Base-by-base conservation (phyloP, 2,888 invertebrate genomes). In the Acanthopleura granulata region DNA sequence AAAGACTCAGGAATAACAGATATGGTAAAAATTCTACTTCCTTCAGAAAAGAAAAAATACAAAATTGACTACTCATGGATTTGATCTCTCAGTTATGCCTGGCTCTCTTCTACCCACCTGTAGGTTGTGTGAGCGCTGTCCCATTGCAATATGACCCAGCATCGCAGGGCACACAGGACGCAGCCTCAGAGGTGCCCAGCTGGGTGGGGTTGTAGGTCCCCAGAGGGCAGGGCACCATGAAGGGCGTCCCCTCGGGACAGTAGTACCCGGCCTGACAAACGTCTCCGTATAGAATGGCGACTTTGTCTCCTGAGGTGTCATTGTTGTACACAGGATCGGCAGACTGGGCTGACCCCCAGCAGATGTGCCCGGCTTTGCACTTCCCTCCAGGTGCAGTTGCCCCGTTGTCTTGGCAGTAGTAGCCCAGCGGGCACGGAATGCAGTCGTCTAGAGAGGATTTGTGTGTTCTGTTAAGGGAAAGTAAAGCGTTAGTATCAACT, bases 311-410 rank as follows among this genome's bases (percentile, higher is more conserved):
- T 6, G 81, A 77, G 0, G 86, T 78, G 76, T 89, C 88, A 40
- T 86, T 82, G 78, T 89, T 89, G 80, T 82, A 89, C 1, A 89
- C 87, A 0, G 89, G 89, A 77, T 88, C 88, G 14, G 81, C 79
- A 30, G 81, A 81, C 3, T 85, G 76, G 16, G 88, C 89, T 11
- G 78, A 79, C 0, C 81, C 81, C 62, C 82, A 89, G 77, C 89
- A 89, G 72, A 89, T 88, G 77, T 89, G 89, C 0, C 89, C 89
- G 1, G 86, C 88, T 69, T 84, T 85, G 79, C 89, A 89, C 25
- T 78, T 74, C 18, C 89, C 89, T 0, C 86, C 81, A 0, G 88
- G 87, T 14, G 79, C 83, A 0, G 77, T 82, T 6, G 86, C 81
- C 0, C 89, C 89, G 16, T 85, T 75, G 74, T 87, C 84, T 73